Percentiles rank a stretch among this genome's conserved stretches.
phyloP scores from a whole-genome alignment of 2,113 vertebrate genomes.

The Sturnira hondurensis region DNA sequence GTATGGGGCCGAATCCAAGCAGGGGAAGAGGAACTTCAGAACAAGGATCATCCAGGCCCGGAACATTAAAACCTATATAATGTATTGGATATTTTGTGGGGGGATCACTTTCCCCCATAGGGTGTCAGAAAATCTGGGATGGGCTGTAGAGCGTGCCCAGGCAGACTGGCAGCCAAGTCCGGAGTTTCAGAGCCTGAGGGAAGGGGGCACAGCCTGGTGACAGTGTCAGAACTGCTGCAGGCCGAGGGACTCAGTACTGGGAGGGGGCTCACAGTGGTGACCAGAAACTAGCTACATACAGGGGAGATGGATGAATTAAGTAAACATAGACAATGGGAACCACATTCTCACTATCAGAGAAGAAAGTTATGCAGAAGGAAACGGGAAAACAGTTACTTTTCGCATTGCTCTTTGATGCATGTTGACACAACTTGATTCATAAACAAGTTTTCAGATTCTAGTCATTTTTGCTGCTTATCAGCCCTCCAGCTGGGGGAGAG shows the following conservation, averaged over 20 bases:
- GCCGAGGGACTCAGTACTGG: neutral
- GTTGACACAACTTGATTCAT: neutral
- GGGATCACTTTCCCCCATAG: neutral
- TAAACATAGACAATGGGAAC: neutral
- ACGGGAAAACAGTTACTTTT: neutral
- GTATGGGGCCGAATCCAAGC: neutral
- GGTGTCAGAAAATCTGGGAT: neutral
- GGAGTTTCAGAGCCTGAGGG: neutral
- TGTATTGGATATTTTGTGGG: no score
- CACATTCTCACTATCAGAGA: neutral
- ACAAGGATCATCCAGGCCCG: neutral
- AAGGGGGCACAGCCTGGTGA: rapidly evolving
- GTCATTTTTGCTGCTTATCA: neutral
- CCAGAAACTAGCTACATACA: neutral
- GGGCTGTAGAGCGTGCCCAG: neutral
- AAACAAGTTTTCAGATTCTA: neutral
- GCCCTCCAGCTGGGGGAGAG: rapidly evolving
- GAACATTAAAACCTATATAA: neutral
- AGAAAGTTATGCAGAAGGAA: neutral
- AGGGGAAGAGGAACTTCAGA: neutral
- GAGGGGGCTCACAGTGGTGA: neutral
- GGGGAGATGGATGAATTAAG: neutral
- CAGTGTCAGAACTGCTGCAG: neutral
- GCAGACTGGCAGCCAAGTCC: no score
- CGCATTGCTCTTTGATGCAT: neutral